Base-by-base conservation (phyloP, 1,140 invertebrate species). In the Scaptodrosophila lebanonensis region DNA sequence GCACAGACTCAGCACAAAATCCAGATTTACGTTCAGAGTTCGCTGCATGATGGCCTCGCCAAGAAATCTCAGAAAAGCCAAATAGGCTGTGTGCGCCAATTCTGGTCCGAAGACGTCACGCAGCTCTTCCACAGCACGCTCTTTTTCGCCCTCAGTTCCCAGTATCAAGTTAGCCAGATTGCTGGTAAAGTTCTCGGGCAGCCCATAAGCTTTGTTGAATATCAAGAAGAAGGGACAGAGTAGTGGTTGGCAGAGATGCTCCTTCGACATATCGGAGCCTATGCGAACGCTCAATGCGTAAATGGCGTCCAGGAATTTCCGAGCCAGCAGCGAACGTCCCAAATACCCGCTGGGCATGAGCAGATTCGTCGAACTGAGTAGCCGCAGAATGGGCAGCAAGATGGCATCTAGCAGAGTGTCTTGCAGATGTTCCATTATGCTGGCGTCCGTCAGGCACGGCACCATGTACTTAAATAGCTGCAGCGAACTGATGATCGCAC, bases 401-500 rank as follows among this genome's bases (percentile, higher is more conserved):
- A 97, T 95, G 9, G 92, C 91, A 67, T 92, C 92, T 4, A 95
- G 88, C 51, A 95, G 91, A 17, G 89, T 89, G 73, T 94, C 93
- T 90, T 93, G 66, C 53, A 98, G 88, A 44, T 94, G 90, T 69
- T 97, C 94, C 94, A 97, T 95, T 6, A 98, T 89, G 30, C 92
- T 93, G 12, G 91, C 89, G 87, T 97, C 95, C n/a, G 91, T 93
- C 53, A 97, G 88, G 77, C 92, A 95, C 0, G 95, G 93, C 67
- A 96, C 89, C 8, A 96, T 90, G 77, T 93, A 91, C 77, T 93
- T 93, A 6, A 98, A 84, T 32, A 98, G 87, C 35, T 94, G 91
- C 35, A 97, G 86, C 48, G 93, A 94, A 2, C 95, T 95, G 44
- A 98, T 91, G 2, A 98, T 89, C 1, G 95, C 96, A 18, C 95